These are phyloP conservation scores for Batillaria attramentaria DNA, from an alignment of 1,140 invertebrate species.

Conservation along the genomic window DNA sequence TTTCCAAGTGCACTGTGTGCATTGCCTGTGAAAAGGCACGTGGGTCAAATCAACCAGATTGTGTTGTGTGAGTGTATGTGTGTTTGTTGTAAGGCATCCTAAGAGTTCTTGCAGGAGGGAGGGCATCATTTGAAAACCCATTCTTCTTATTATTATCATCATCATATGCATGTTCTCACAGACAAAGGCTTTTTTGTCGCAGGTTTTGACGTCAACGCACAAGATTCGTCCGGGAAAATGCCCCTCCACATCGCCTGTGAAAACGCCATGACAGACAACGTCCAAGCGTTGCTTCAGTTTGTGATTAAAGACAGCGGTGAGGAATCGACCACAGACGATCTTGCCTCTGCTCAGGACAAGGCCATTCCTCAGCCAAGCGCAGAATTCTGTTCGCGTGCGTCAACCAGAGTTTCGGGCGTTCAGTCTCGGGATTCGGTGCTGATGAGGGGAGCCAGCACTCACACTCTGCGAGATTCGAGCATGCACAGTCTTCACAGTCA, in stretches of 20 bases:
- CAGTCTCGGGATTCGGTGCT: not conserved
- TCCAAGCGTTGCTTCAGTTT: conserved; percentile 75
- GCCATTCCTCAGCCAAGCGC: not conserved
- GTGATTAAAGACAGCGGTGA: conserved; percentile 78
- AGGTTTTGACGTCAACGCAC: conserved; percentile 56
- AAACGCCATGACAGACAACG: conserved; percentile 50
- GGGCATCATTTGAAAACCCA: no score
- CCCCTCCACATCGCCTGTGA: conserved; percentile 62
- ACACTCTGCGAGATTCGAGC: conserved; percentile 7
- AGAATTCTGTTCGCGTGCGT: not conserved
- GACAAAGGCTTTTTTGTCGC: conserved; percentile 17
- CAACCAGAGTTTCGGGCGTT: not conserved
- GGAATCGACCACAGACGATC: not conserved
- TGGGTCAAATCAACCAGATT: no score
- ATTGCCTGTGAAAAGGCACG: no score
- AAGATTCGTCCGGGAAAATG: conserved; percentile 59
- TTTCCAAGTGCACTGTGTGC: no score
- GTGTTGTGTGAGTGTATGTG: no score
- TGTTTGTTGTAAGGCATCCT: no score
- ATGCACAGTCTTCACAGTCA: conserved; percentile 3
- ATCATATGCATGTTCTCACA: no score
- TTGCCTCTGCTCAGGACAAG: not conserved
- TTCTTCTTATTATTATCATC: no score
- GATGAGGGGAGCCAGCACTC: conserved; percentile 1
- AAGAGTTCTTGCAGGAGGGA: no score